These are phyloP conservation scores for Sesamia nonagrioides DNA, from an alignment of 1,140 invertebrate species.

Conservation along the genomic window DNA sequence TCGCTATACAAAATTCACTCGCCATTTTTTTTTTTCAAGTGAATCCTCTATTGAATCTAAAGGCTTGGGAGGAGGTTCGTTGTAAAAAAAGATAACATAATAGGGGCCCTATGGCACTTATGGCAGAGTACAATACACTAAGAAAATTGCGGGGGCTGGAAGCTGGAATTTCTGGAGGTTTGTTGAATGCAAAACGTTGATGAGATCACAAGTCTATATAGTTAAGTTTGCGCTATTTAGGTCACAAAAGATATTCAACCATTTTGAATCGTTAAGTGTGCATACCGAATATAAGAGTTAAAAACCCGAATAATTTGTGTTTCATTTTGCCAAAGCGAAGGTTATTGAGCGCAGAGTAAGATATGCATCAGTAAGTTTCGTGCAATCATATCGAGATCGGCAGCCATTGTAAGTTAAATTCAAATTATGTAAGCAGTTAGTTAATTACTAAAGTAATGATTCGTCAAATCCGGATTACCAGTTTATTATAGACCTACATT, in stretches of 20 bases:
- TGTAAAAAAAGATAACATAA: conserved; percentile 4
- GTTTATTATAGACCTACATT: background rate
- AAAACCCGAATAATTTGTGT: background rate
- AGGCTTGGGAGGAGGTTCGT: background rate
- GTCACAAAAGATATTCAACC: background rate
- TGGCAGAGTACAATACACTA: background rate
- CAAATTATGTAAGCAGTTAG: background rate
- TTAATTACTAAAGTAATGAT: background rate
- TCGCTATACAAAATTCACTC: background rate
- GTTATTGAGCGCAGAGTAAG: background rate
- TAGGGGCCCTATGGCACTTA: background rate
- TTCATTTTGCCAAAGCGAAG: background rate
- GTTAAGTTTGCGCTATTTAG: background rate
- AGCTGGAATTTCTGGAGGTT: background rate
- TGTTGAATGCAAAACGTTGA: background rate
- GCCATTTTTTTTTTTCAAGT: background rate
- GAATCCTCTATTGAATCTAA: background rate
- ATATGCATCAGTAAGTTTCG: conserved; percentile 17
- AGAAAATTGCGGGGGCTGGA: background rate
- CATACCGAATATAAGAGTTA: background rate
- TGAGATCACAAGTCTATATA: background rate
- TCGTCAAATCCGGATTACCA: background rate
- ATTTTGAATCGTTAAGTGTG: background rate
- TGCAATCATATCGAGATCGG: conserved; percentile 17
- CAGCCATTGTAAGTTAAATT: background rate